These are phyloP conservation scores for Oncorhynchus masou DNA, from an alignment of 2,113 vertebrate species.

Conservation along the genomic window DNA sequence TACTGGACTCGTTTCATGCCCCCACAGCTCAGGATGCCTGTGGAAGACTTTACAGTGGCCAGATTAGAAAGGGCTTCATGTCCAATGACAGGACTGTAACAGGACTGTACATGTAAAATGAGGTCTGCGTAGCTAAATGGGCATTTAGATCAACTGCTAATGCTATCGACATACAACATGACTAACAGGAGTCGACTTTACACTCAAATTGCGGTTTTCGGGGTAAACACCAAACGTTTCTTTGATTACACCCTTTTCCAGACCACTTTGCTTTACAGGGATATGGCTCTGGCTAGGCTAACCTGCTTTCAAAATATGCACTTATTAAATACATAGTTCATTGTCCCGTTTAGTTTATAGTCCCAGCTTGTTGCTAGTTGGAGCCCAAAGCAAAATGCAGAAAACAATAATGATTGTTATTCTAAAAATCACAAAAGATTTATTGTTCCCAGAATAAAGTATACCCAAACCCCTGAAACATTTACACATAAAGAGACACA, in stretches of 20 bases:
- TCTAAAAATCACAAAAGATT: conserved; percentile 25
- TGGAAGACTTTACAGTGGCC: conserved; percentile 66
- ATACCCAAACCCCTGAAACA: conserved; percentile 32
- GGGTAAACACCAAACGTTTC: too few species aligned
- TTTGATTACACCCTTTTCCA: too few species aligned
- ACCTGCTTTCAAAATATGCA: conserved; percentile 7
- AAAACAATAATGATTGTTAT: conserved; percentile 24
- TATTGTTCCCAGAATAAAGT: conserved; percentile 44
- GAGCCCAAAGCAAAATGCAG: conserved; percentile 30
- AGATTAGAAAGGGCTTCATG: conserved; percentile 65
- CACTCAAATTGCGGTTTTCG: conserved; percentile 60
- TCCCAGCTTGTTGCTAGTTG: conserved; percentile 16
- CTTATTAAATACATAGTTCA: conserved; percentile 7
- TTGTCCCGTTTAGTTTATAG: conserved; percentile 33
- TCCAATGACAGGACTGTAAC: too few species aligned
- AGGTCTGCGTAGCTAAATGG: conserved; percentile 52
- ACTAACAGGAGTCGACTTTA: conserved; percentile 72
- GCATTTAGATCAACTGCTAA: conserved; percentile 69
- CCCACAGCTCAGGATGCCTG: conserved; percentile 71
- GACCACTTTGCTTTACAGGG: too few species aligned
- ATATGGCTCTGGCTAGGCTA: too few species aligned
- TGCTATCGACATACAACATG: conserved; percentile 69
- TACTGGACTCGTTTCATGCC: conserved; percentile 3
- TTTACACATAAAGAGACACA: conserved; percentile 23
- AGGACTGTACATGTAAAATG: conserved; percentile 4